Percentiles rank a stretch among this genome's conserved stretches.
phyloP scores from a whole-genome alignment of 2,797 vertebrate genomes.

The Fistularia commersonii region DNA sequence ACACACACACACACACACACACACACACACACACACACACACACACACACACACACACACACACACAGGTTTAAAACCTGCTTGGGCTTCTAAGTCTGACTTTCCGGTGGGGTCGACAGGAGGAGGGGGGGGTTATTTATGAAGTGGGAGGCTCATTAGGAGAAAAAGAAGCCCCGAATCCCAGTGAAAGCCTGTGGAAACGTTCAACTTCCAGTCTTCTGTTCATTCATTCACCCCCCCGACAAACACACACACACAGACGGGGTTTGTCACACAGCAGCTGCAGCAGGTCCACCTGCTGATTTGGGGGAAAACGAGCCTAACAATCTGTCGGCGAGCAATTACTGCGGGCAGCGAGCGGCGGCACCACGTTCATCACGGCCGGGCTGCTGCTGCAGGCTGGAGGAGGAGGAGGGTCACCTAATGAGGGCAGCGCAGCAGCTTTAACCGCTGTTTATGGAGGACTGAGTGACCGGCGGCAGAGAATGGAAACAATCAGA shows the following conservation, averaged over 20 bases:
- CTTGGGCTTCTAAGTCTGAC: too few species aligned
- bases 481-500: not conserved
- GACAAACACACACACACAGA: constrained; percentile 8
- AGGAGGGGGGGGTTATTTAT: too few species aligned
- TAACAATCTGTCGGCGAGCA: constrained; percentile 33
- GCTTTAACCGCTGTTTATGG: too few species aligned
- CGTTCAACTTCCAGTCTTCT: constrained; percentile 45
- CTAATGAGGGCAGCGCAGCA: constrained; percentile 17
- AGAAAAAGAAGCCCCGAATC: constrained; percentile 14
- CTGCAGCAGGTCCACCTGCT: constrained; percentile 50
- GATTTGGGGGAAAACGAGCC: constrained; percentile 31
- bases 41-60: too few species aligned
- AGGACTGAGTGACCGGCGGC: not conserved
- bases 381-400: not conserved
- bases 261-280: constrained; percentile 32
- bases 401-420: constrained; percentile 1
- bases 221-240: constrained; percentile 11
- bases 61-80: too few species aligned
- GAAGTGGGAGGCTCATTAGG: constrained; percentile 60
- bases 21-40: too few species aligned
- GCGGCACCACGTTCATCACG: constrained; percentile 46
- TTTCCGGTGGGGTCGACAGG: too few species aligned
- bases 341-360: constrained; percentile 22
- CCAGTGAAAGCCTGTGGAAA: constrained; percentile 47
- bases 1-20: too few species aligned